A percentile compares a stretch with the other conserved stretches of the same genome.
These are phyloP conservation scores for Crematogaster levior DNA, from an alignment of 2,888 invertebrate genomes.

Conservation along the genomic window DNA sequence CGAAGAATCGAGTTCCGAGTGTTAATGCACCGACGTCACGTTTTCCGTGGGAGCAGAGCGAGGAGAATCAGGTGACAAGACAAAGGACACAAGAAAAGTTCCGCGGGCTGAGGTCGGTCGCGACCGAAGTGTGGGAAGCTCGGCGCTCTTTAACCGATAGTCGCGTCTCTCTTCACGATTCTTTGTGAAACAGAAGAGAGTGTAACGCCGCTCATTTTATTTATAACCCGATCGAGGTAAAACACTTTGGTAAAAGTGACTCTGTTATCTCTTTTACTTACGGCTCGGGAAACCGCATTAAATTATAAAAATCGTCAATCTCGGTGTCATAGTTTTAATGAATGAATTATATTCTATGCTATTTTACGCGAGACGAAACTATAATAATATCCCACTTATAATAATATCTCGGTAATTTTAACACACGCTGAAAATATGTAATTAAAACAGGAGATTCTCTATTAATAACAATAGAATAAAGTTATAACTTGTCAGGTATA, in stretches of 20 bases:
- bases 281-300: background rate
- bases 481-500: too few relatives aligned
- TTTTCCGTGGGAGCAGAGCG: slow-evolving; percentile 79
- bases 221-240: slow-evolving; percentile 31
- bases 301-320: background rate
- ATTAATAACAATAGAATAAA: background rate
- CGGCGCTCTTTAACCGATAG: slow-evolving; percentile 64
- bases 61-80: slow-evolving; percentile 76
- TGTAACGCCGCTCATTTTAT: slow-evolving; percentile 45
- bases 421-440: background rate
- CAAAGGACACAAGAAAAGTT: slow-evolving; percentile 76
- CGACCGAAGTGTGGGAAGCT: slow-evolving; percentile 77
- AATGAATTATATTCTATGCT: background rate
- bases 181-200: slow-evolving; percentile 51
- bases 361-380: background rate
- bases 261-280: slow-evolving; percentile 44
- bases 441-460: background rate
- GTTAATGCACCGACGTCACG: slow-evolving; percentile 65
- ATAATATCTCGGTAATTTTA: background rate
- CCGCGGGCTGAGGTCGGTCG: slow-evolving; percentile 68
- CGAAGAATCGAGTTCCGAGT: background rate
- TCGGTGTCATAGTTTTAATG: background rate
- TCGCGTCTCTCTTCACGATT: slow-evolving; percentile 43
- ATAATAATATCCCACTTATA: background rate
- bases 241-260: slow-evolving; percentile 58